Percentiles rank a stretch among this genome's conserved stretches.
phyloP scores from a whole-genome alignment of 2,797 vertebrate genomes.

The Ambastaia sidthimunki region DNA sequence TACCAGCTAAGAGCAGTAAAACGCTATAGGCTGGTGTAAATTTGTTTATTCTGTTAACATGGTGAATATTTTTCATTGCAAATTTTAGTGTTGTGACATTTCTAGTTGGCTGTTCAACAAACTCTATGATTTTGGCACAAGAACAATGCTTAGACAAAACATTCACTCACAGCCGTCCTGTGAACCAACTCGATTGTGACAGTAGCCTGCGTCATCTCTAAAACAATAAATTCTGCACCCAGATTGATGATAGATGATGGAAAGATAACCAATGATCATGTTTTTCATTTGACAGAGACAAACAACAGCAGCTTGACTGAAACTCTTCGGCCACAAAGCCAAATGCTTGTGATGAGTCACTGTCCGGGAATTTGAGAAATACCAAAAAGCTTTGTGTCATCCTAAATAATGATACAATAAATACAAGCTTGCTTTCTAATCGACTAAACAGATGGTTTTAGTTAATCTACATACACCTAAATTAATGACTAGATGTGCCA shows the following conservation, averaged over 20 bases:
- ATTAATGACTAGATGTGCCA: constrained; percentile 60
- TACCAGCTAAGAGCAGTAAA: too few species aligned
- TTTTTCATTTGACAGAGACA: constrained; percentile 74
- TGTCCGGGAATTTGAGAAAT: constrained; percentile 76
- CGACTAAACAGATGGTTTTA: constrained; percentile 72
- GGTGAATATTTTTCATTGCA: not conserved
- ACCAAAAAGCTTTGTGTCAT: constrained; percentile 77
- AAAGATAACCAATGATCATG: constrained; percentile 67
- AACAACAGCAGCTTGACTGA: constrained; percentile 72
- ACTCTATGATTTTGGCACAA: constrained; percentile 30
- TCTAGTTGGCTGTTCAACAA: not conserved
- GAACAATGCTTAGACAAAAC: constrained; percentile 15
- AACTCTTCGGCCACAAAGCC: constrained; percentile 77
- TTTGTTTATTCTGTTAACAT: too few species aligned
- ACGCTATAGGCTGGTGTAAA: too few species aligned
- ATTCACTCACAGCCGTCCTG: constrained; percentile 27
- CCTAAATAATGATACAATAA: constrained; percentile 78
- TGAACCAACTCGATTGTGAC: constrained; percentile 58
- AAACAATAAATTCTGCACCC: constrained; percentile 72
- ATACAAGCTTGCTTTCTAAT: constrained; percentile 75
- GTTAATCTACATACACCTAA: constrained; percentile 58
- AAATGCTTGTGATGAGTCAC: constrained; percentile 73
- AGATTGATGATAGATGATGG: constrained; percentile 73
- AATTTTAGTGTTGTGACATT: too few species aligned
- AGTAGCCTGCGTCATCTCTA: constrained; percentile 66